Evolutionary conservation across 1,140 invertebrate genomes (phyloP), one percentile per base, ranked within the genome.

Genomic region (Eurosta solidaginis): DNA sequence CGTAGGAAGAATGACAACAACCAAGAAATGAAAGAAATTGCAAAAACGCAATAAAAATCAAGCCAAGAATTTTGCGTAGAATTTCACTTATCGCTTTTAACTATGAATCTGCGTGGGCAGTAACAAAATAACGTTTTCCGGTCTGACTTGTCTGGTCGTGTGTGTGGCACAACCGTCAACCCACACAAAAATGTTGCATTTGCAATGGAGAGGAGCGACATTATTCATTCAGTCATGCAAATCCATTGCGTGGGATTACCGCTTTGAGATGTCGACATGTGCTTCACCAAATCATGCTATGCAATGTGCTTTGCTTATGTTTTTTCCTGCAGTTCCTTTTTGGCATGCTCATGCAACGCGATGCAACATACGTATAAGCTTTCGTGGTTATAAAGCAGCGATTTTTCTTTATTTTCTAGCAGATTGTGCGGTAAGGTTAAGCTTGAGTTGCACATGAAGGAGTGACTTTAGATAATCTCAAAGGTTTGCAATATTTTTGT

Each of bases 191-290:
- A 40, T 68, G 59, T 40, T 68, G 59, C 59, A 7, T 10, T 68
- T 40, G 33, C 59, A 68, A n/a, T n/a, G 14, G n/a, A n/a, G n/a
- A 9, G 33, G 33, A 40, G 59, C 59, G 33, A 40, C 33, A 68
- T 68, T 68, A 68, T 68, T 68, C 59, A 68, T 36, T n/a, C 33
- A 36, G 59, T 68, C 59, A 68, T 68, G 33, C 40, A 68, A 68
- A 42, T 68, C 7, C 59, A 68, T 68, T 68, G 59, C 59, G 59
- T 68, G 59, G 59, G 59, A 68, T 68, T 68, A 68, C 33, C 59
- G 59, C 59, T 68, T 68, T 20, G 59, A 68, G 59, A 68, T 33
- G 10, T 68, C 59, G 59, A 68, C 59, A 42, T 42, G 36, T 42
- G 33, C 59, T 68, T 36, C 10, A 10, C 27, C 54, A 29, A 14